Evolutionary conservation across 2,888 invertebrate genomes (phyloP), one percentile per base, ranked within the genome.

Genomic region (Apamea crenata): DNA sequence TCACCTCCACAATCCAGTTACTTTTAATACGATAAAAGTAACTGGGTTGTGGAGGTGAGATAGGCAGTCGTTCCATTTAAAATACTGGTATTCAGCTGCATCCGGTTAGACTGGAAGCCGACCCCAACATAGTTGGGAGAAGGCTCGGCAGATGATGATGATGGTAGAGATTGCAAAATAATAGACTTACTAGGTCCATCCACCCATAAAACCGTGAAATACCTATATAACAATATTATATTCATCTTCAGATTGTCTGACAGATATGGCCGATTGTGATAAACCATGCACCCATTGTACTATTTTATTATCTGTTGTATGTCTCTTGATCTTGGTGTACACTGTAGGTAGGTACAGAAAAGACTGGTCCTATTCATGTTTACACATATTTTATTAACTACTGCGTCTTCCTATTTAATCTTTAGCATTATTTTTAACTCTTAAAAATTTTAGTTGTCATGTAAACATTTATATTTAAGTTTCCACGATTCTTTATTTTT

Each of bases 241-340:
- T 66, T 21, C 21, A 21, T 71, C 40, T 40, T 65, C 29, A 40
- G 29, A 72, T 72, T 47, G 53, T 74, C 40, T 53, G 18, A 32
- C 74, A 44, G 18, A 8, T 47, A n/a, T n/a, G 44, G 65, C 21
- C 7, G 5, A 71, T 36, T 74, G 47, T 32, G 61, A 40, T 73
- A 53, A 44, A 56, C 25, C 10, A n/a, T n/a, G n/a, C n/a, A 40
- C 25, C 50, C 40, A 72, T 50, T 77, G 61, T 77, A 25, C n/a
- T 47, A 36, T n/a, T 74, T 75, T 40, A 44, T 25, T 56, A 18
- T 14, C 12, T 32, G n/a, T 29, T 69, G 47, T 69, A 21, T 40
- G 10, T 32, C 10, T 32, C 44, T 68, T 44, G 65, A 71, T 63
- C 40, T n/a, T 40, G 36, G n/a, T 71, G n/a, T 36, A 61, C 36